phyloP scores from a whole-genome alignment of 2,888 invertebrate genomes.

The Microctonus aethiopoides region DNA sequence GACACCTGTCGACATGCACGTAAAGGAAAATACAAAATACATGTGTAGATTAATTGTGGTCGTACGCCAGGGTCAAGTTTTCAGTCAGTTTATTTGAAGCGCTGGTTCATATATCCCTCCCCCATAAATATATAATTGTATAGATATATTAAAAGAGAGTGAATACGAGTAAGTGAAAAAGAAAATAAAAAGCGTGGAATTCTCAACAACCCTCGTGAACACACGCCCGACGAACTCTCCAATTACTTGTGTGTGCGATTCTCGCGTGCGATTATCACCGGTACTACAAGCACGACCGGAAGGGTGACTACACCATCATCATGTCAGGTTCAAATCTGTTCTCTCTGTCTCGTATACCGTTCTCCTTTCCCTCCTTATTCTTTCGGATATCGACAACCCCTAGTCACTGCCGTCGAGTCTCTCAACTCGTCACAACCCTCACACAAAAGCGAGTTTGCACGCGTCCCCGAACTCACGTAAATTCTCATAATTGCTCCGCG shows the following conservation, averaged over 20 bases:
- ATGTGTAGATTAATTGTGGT: slow-evolving; percentile 23
- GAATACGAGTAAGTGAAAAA: slow-evolving; percentile 5
- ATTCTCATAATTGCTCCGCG: slow-evolving; percentile 63
- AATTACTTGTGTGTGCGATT: slow-evolving; percentile 54
- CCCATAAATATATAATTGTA: neutral
- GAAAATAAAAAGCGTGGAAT: neutral
- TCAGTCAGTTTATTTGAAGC: slow-evolving; percentile 64
- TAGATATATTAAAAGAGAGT: slow-evolving; percentile 28
- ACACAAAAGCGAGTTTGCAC: slow-evolving; percentile 56
- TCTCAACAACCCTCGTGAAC: neutral
- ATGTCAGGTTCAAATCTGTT: slow-evolving; percentile 46
- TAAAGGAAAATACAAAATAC: neutral
- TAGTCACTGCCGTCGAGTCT: neutral
- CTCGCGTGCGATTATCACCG: slow-evolving; percentile 50
- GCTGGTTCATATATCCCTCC: slow-evolving; percentile 44
- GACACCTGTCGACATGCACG: neutral
- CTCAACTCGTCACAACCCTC: slow-evolving; percentile 23
- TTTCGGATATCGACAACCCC: neutral
- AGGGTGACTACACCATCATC: slow-evolving; percentile 10
- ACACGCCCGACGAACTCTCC: slow-evolving; percentile 44
- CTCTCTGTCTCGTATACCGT: slow-evolving; percentile 38
- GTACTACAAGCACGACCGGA: slow-evolving; percentile 26
- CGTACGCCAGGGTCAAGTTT: slow-evolving; percentile 61
- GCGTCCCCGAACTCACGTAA: slow-evolving; percentile 54
- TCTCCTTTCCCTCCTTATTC: slow-evolving; percentile 16